These are phyloP conservation scores for Phrynocephalus vlangalii DNA, from an alignment of 2,797 vertebrate genomes.

Conservation along the genomic window DNA sequence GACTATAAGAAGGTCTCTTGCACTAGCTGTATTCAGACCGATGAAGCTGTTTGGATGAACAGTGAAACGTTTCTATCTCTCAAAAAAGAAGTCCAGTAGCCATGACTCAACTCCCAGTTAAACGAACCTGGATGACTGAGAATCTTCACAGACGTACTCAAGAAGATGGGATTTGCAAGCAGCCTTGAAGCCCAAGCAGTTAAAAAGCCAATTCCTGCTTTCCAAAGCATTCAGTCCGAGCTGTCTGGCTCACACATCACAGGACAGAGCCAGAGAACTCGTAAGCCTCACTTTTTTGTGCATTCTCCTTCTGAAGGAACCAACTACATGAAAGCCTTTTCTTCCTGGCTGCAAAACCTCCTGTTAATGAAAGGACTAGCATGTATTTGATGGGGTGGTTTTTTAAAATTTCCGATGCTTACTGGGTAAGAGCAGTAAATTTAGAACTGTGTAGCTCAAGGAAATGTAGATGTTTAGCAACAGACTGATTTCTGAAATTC, in stretches of 20 bases:
- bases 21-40: too few relatives aligned
- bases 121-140: too few relatives aligned
- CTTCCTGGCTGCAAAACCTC: neutral
- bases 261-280: neutral
- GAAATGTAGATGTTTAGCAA: neutral
- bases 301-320: neutral
- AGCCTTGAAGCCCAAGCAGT: neutral
- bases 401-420: too few relatives aligned
- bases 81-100: too few relatives aligned
- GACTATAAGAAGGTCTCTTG: too few relatives aligned
- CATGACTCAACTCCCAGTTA: too few relatives aligned
- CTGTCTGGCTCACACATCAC: neutral
- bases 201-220: neutral
- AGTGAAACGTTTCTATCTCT: too few relatives aligned
- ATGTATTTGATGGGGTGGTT: too few relatives aligned
- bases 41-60: too few relatives aligned
- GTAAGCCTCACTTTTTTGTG: neutral
- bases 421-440: neutral
- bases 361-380: too few relatives aligned
- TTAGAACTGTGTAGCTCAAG: neutral
- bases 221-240: neutral
- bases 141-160: too few relatives aligned
- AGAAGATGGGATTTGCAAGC: neutral
- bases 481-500: neutral
- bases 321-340: neutral